phyloP scores from a whole-genome alignment of 2,888 invertebrate genomes.

The Carpatolechia fugitivella region DNA sequence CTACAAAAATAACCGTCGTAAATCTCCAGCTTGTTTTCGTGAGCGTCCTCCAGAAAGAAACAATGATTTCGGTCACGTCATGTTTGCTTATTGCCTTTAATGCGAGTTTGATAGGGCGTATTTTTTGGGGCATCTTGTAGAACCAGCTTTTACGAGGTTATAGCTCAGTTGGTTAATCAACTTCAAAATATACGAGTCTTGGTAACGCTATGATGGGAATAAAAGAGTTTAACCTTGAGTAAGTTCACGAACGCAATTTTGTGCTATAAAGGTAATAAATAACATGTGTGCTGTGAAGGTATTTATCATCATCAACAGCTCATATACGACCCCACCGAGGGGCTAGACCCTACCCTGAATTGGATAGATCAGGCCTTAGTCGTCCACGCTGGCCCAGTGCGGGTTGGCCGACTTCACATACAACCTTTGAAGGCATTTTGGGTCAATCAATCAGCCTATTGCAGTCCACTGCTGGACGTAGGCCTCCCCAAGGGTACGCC shows the following conservation, averaged over 20 bases:
- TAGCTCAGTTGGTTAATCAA: conserved; percentile 52
- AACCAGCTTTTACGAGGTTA: conserved; percentile 54
- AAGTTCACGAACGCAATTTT: conserved; percentile 52
- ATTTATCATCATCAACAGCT: too few relatives aligned
- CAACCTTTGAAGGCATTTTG: too few relatives aligned
- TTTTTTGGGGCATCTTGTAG: conserved; percentile 62
- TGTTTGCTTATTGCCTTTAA: conserved; percentile 36
- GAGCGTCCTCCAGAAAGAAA: conserved; percentile 60
- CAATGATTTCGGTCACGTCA: conserved; percentile 66
- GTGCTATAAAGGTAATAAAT: conserved; percentile 18
- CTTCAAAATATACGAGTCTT: conserved; percentile 54
- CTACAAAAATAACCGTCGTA: conserved; percentile 53
- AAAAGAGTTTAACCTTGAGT: conserved; percentile 24
- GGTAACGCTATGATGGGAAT: conserved; percentile 27
- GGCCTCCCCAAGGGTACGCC: too few relatives aligned
- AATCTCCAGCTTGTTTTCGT: conserved; percentile 64
- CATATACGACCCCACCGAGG: too few relatives aligned
- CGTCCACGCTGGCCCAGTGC: too few relatives aligned
- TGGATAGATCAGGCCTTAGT: too few relatives aligned
- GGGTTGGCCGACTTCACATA: too few relatives aligned
- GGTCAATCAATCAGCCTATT: too few relatives aligned
- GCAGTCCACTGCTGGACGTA: too few relatives aligned
- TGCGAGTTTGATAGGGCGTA: conserved; percentile 59
- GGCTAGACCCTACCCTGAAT: too few relatives aligned
- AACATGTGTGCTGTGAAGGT: conserved; percentile 10